These are phyloP conservation scores for Lepus townsendii DNA, from an alignment of 2,797 vertebrate genomes.

Conservation along the genomic window DNA sequence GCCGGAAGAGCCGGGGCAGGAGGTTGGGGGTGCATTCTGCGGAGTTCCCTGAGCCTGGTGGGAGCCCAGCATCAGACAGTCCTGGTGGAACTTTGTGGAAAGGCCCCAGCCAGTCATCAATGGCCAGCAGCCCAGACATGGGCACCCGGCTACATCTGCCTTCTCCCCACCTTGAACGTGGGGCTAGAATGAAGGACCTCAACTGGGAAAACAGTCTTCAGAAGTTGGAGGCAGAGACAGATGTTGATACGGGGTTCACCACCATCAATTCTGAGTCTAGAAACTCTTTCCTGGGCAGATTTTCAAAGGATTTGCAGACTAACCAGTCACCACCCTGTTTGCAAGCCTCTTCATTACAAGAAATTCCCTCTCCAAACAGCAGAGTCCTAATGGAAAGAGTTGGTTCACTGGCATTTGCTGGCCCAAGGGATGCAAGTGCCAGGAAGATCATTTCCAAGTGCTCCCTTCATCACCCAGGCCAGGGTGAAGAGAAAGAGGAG, in stretches of 20 bases:
- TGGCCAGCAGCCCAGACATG: slow-evolving; percentile 80
- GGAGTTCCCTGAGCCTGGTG: slow-evolving; percentile 21
- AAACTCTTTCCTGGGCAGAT: slow-evolving; percentile 77
- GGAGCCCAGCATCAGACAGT: slow-evolving; percentile 81
- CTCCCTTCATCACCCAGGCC: background rate
- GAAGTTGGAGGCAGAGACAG: slow-evolving; percentile 89
- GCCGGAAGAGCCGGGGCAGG: background rate
- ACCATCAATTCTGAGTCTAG: slow-evolving; percentile 64
- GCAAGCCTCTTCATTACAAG: background rate
- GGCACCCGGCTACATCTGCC: background rate
- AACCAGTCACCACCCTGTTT: slow-evolving; percentile 73
- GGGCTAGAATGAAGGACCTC: slow-evolving; percentile 63
- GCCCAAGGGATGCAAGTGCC: background rate
- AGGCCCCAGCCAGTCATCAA: slow-evolving; percentile 87
- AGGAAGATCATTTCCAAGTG: slow-evolving; percentile 2
- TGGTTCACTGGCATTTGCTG: background rate
- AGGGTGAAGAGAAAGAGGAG: slow-evolving; percentile 57
- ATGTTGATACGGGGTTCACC: slow-evolving; percentile 94
- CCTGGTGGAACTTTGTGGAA: slow-evolving; percentile 85
- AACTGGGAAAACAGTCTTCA: slow-evolving; percentile 2
- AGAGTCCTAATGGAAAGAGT: background rate
- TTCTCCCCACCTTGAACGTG: background rate
- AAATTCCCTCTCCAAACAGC: background rate
- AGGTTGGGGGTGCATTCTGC: background rate
- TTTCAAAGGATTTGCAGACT: slow-evolving; percentile 86